Evolutionary conservation across 2,113 vertebrate species (phyloP).

Genomic region (Tragelaphus imberbis): DNA sequence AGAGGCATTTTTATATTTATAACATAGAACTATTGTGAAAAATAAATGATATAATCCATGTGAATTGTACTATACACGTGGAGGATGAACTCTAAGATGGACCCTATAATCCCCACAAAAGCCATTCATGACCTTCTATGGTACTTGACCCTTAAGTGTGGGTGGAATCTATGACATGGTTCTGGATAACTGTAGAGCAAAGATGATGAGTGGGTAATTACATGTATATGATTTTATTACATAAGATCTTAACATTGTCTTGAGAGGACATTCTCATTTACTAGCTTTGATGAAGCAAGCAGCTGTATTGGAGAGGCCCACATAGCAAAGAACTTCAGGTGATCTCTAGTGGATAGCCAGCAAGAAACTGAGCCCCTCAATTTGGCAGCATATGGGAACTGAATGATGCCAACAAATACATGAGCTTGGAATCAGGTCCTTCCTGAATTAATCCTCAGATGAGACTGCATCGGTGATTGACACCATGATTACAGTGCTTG

Average conservation of each 20-base stretch:
- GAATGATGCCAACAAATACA: background rate
- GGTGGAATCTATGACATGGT: background rate
- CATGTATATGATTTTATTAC: background rate
- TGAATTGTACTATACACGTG: background rate
- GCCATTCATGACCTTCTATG: background rate
- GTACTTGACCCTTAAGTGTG: background rate
- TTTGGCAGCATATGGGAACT: no score
- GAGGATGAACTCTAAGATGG: background rate
- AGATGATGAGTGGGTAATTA: background rate
- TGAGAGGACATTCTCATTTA: background rate
- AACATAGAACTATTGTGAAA: background rate
- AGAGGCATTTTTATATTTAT: background rate
- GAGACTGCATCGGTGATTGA: background rate
- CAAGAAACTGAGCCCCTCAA: background rate
- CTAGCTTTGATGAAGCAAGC: background rate
- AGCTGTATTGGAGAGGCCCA: background rate
- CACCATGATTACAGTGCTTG: background rate
- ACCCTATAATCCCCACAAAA: background rate
- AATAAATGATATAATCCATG: background rate
- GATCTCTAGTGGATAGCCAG: background rate
- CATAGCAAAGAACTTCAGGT: background rate
- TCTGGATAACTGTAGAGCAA: background rate
- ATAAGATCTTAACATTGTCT: accelerated
- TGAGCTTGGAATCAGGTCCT: background rate
- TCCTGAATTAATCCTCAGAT: background rate